Base-by-base conservation (phyloP, 2,113 vertebrate genomes). In the Isichthys henryi region DNA sequence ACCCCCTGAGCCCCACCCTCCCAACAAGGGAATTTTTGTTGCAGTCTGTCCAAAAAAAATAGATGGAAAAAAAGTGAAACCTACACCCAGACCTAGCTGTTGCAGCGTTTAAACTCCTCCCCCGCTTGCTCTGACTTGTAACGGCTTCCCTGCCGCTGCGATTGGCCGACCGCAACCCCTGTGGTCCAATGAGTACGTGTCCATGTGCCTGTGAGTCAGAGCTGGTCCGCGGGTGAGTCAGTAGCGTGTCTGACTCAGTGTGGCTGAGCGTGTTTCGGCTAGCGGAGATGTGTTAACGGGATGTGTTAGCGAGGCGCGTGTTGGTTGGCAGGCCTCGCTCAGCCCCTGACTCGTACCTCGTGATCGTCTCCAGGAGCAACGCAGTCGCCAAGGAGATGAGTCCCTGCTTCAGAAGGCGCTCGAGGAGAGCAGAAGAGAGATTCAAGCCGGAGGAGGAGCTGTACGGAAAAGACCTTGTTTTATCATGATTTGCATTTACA, bases 341-440 rank as follows among this genome's bases (percentile, higher is more conserved):
- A 88, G 86, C 35, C 52, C 13, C 31, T 87, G 88, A 82, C 66
- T 80, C 19, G 13, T 46, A 49, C 46, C 49, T 80, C 92, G 49
- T 90, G 19, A 93, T 87, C 92, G 88, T 94, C 85, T 21, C 95
- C 90, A 99, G 98, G 98, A 99, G 90, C 96, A 97, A 91, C 96
- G 94, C 91, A 95, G 95, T 92, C 97, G 97, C 93, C 94, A 93
- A 92, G 98, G 96, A 91, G 96, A 98, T 43, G 97, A 97, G 90
- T 95, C 97, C 0, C 92, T 95, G 93, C 94, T 96, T 58, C 96
- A 93, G 93, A 97, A 95, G 94, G 95, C 92, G 0, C 49, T 92
- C 50, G 95, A 96, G 91, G 96, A 98, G 92, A 95, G 95, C 90
- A 95, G 95, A 92, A 91, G 94, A 19, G 92, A 95, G 91, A 92